Evolutionary conservation across 2,888 invertebrate genomes (phyloP), one percentile per base, ranked within the genome.

Genomic region (Megastigmus dorsalis): DNA sequence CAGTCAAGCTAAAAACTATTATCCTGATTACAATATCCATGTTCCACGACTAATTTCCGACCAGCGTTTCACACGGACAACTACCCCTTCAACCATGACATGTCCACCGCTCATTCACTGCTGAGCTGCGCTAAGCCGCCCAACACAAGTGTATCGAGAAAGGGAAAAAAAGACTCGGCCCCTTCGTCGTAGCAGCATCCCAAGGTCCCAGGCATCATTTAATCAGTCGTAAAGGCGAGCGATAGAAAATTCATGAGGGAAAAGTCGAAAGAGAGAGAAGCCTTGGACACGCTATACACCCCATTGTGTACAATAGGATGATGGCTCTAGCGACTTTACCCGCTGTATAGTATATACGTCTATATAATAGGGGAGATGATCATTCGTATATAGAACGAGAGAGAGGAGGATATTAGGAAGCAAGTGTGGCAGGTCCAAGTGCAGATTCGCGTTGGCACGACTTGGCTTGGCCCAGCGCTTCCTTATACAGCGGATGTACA

Each of bases 201-300:
- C n/a, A n/a, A n/a, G n/a, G n/a, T n/a, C 50, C 69, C 52, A 76
- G 66, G 74, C 73, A 74, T 82, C 84, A 80, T 84, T 83, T 84
- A 83, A 84, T 84, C 83, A 84, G 83, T 79, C 74, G 55, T 33
- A 50, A 13, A 36, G 79, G 74, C 77, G 75, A 79, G 74, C 79
- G 81, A 85, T 84, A 82, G 84, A 85, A 85, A 84, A 85, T 85
- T 85, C 84, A 84, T 84, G 84, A 85, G 84, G 76, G 79, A 62
- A 74, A 78, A 28, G 38, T 15, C 6, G 57, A 38, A 2, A 3
- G 18, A n/a, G 38, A 3, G 15, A 69, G 69, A 59, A 73, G 74
- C 67, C 20, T 20, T 26, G 43, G 18, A 60, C 77, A 66, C 43
- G 63, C 43, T 60, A 55, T 60, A 72, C 77, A 72, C 77, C 60